phyloP scores from a whole-genome alignment of 2,113 vertebrate species.

The Cranoglanis bouderius region DNA sequence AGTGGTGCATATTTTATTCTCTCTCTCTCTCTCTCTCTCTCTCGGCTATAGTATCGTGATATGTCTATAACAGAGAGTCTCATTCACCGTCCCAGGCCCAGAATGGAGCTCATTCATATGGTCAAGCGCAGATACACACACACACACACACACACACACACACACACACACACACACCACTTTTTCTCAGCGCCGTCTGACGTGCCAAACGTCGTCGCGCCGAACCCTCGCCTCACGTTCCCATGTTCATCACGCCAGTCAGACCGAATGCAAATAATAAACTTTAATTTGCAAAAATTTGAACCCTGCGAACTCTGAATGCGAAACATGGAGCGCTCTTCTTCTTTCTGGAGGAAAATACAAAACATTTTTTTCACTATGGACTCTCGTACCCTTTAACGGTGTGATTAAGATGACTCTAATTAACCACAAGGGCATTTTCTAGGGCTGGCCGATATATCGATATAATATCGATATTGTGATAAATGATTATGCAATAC shows the following conservation, averaged over 20 bases:
- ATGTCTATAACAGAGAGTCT: conserved; percentile 50
- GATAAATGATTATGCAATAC: too few relatives aligned
- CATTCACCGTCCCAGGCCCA: conserved; percentile 59
- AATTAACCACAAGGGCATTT: neutral
- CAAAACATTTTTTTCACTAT: neutral
- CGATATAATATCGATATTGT: too few relatives aligned
- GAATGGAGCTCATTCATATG: conserved; percentile 52
- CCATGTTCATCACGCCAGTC: neutral
- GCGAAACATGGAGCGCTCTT: neutral
- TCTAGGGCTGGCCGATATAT: too few relatives aligned
- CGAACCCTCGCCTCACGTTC: neutral
- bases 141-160: neutral
- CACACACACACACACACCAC: too few relatives aligned
- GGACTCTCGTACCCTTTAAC: neutral
- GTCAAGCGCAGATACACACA: neutral
- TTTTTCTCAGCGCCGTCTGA: conserved; percentile 15
- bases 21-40: neutral
- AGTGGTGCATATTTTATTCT: neutral
- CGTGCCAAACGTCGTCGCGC: conserved; percentile 39
- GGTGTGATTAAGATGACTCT: neutral
- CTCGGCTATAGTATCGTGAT: conserved; percentile 26
- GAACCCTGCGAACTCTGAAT: neutral
- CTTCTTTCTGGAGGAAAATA: neutral
- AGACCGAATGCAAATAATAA: neutral
- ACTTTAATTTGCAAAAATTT: neutral